Evolutionary conservation across 2,888 invertebrate genomes (phyloP).

Genomic region (Drosophila greeni): DNA sequence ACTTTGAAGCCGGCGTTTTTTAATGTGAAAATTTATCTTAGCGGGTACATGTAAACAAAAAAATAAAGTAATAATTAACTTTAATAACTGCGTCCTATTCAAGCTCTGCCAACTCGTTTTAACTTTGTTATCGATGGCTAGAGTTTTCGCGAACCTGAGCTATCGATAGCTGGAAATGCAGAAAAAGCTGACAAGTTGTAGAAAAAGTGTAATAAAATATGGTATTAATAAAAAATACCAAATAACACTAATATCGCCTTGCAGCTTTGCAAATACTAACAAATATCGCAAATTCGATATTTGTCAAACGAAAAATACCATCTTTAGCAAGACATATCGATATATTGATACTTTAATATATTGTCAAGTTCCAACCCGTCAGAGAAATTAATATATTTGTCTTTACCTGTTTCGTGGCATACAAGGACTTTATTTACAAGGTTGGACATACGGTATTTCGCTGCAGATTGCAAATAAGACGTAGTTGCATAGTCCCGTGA

Average conservation of each 20-base stretch:
- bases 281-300: too few relatives aligned
- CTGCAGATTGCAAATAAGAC: background rate
- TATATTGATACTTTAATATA: too few relatives aligned
- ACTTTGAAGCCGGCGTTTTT: background rate
- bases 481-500: slow-evolving; percentile 1
- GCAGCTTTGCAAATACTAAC: too few relatives aligned
- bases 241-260: too few relatives aligned
- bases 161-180: slow-evolving; percentile 1
- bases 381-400: background rate
- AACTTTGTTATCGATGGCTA: background rate
- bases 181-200: too few relatives aligned
- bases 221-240: too few relatives aligned
- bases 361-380: too few relatives aligned
- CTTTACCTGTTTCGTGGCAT: slow-evolving; percentile 8
- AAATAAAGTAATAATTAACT: slow-evolving; percentile 14
- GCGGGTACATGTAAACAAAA: slow-evolving; percentile 12
- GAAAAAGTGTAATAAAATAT: too few relatives aligned
- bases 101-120: slow-evolving; percentile 7
- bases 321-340: too few relatives aligned
- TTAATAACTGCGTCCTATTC: slow-evolving; percentile 13
- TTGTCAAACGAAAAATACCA: too few relatives aligned
- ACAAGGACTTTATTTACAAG: slow-evolving; percentile 10
- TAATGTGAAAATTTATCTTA: background rate
- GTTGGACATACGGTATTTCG: background rate
- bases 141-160: background rate